Evolutionary conservation across 30 jellyfish, hydroid and myxozoan genomes (phyloP), one percentile per base, ranked within the genome.

Genomic region (Aurelia aurita): DNA sequence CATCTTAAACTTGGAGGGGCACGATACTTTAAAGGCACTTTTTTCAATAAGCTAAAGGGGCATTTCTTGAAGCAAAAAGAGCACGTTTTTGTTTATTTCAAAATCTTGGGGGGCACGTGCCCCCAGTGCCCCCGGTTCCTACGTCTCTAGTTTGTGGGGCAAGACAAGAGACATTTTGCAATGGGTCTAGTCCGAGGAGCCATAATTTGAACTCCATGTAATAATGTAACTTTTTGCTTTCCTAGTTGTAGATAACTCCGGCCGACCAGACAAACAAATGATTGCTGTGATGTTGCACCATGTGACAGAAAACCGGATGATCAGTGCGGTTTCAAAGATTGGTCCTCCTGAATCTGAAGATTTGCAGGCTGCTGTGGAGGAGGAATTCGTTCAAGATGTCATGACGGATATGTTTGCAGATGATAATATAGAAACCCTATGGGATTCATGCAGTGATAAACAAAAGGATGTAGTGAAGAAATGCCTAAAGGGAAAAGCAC

Each of bases 281-380:
- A 58, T 87, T 51, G 90, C 86, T 26, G 35, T 67, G 12, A 74
- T 87, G 90, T 58, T 87, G 18, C 72, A 46, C 10, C 65, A 62
- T 39, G 72, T 90, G 29, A 90, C 95, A 10, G 89, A 79, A 35
- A 73, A 74, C 34, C 90, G 97, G 1, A 67, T 90, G 81, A 74
- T 69, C 9, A 90, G 88, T 72, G 97, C 97, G 1, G 85, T 90
- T n/a, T 80, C 96, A 16, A 90, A 90, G 46, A 34, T 66, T 49
- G 97, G 97, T 47, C 90, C 69, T 13, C 96, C 97, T 5, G 89
- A 77, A 31, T 45, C 74, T 3, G 91, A 83, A n/a, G 95, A 82
- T 26, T 21, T 80, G 46, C 72, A 74, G 51, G 58, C 58, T 34
- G 92, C 84, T 31, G 82, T 90, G 31, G 84, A 47, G 65, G 84